Base-by-base conservation (phyloP, 2,888 invertebrate species). In the Rhimphoctona megacephalus region DNA sequence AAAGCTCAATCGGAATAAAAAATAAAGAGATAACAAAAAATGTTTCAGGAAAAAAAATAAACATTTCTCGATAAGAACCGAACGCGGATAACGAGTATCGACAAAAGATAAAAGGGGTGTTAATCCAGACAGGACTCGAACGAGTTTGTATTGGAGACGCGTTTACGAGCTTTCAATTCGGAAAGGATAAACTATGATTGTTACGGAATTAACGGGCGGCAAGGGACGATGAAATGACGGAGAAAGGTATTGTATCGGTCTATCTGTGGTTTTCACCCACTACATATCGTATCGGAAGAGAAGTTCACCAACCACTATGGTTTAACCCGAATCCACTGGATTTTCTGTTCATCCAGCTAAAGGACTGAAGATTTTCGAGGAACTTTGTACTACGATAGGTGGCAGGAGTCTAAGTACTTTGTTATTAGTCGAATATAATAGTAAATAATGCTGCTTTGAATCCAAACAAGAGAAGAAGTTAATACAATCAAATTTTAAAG, bases 131-230 rank as follows among this genome's bases (percentile, higher is more conserved):
- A 67, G 69, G 69, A 69, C 74, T 69, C 22, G 61, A 30, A 43
- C 36, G 52, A 64, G 61, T 67, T 22, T 22, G 52, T 70, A 80
- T 52, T 61, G 79, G 61, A 67, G 46, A 33, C 76, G 39, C 73
- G 70, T 80, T 86, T 74, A 78, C 81, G 76, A 85, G 85, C 74
- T 78, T 67, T 85, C 82, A 72, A 88, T 83, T 85, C 74, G 72
- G 39, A 36, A 80, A 85, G 81, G 82, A 86, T 80, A 83, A 86
- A 80, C 82, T 83, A 81, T 81, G 81, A 88, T 86, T 88, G 85
- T 86, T 81, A 78, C 72, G 72, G 83, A 85, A 83, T 85, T 83
- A 87, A 80, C 83, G 64, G 66, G 25, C 78, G 54, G 46, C 70
- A 66, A 43, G 64, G 43, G 19, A 22, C 52, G 83, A 64, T 66